Conservation (phyloP, 2,113 vertebrate species). For the Notechis scutatus region DNA sequence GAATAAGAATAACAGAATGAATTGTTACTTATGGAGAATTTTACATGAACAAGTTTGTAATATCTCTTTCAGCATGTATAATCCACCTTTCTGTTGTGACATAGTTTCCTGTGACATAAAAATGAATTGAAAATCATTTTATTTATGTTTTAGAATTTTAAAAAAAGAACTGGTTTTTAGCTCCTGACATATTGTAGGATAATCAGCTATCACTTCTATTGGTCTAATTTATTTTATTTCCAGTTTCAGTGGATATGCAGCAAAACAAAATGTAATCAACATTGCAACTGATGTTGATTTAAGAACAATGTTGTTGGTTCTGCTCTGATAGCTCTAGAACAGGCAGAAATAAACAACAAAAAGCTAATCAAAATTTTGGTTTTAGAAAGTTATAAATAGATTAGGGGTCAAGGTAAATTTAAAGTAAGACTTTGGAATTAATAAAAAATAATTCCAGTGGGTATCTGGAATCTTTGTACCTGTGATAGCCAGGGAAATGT, state of each 20-base stretch:
- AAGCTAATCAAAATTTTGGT: background rate
- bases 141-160: background rate
- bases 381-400: background rate
- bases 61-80: background rate
- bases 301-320: background rate
- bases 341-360: background rate
- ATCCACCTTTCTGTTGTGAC: background rate
- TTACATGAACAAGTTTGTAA: background rate
- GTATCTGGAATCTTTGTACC: background rate
- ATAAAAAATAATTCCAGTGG: background rate
- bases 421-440: background rate
- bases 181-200: background rate
- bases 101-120: background rate
- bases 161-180: background rate
- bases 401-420: background rate
- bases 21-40: slow-evolving; percentile 3
- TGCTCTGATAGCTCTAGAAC: background rate
- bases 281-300: background rate
- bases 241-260: background rate
- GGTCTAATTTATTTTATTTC: background rate
- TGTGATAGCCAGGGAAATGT: background rate
- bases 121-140: background rate
- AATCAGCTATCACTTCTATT: background rate
- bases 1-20: slow-evolving; percentile 16
- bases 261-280: background rate